These are phyloP conservation scores for Agonopterix subpropinquella DNA, from an alignment of 2,888 invertebrate species.

Conservation along the genomic window DNA sequence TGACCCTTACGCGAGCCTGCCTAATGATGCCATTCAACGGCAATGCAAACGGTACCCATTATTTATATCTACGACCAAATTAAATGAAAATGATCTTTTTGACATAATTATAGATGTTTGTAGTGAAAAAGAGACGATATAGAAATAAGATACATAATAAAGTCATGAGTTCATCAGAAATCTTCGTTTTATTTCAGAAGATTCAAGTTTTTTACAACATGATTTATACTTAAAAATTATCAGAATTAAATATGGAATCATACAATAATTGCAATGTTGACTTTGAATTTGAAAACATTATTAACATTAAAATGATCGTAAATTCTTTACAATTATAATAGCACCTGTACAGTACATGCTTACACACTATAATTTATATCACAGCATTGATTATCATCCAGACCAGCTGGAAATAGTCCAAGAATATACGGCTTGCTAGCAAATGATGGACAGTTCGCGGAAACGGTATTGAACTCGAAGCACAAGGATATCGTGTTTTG, in stretches of 20 bases:
- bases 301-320: not conserved
- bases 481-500: too few species aligned
- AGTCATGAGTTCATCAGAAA: not conserved
- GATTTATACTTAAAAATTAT: slow-evolving; percentile 12
- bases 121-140: not conserved
- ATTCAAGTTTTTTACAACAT: slow-evolving; percentile 8
- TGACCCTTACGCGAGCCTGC: too few species aligned
- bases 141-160: not conserved
- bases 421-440: not conserved
- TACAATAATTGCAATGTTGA: not conserved
- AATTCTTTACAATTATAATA: not conserved
- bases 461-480: too few species aligned
- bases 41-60: too few species aligned
- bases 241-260: not conserved
- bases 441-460: too few species aligned
- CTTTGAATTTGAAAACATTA: not conserved
- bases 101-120: not conserved
- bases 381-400: slow-evolving; percentile 26
- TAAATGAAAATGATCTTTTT: too few species aligned
- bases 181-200: not conserved
- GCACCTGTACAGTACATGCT: not conserved
- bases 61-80: too few species aligned
- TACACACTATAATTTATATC: slow-evolving; percentile 31
- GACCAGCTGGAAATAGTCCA: slow-evolving; percentile 17
- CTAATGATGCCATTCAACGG: too few species aligned